Evolutionary conservation across 2,113 vertebrate species (phyloP), one percentile per base, ranked within the genome.

Genomic region (Columba livia): DNA sequence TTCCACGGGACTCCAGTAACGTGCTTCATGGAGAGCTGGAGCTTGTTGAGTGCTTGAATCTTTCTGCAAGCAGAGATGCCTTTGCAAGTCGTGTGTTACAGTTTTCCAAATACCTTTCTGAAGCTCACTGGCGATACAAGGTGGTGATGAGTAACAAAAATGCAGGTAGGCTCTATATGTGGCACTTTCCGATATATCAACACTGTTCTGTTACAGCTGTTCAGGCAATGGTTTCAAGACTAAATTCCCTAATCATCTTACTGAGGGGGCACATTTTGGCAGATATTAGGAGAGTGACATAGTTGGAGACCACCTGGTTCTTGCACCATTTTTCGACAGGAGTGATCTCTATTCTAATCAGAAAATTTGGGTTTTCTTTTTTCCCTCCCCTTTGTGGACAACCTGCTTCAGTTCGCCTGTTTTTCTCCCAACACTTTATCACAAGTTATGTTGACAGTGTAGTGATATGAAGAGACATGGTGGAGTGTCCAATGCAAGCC

Each of bases 121-220:
- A 99, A 97, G 99, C 99, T 86, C 99, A 99, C 65, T 99, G 99
- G 99, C 98, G 99, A 89, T 98, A 98, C 85, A 99, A 99, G 93
- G 98, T 99, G 95, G 98, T 99, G 88, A 98, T 97, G 91, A 99
- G 98, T 94, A 99, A 99, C 95, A 98, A 98, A 88, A 96, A 74
- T 89, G 83, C 92, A 97, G 98, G 99, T 99, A 93, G 98, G 98
- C 56, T 72, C 84, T 83, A 38, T 74, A 12, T 88, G 47, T 60
- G 57, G 29, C 34, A 7, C 32, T 88, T 87, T 15, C 48, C 83
- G 6, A 28, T 65, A 0, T 1, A 31, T 57, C 4, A 7, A 2
- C 8, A 1, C 29, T 71, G 29, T 57, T 83, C n/a, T 72, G 20
- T 57, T 81, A 53, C 50, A 77, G 21, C 32, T 44, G 5, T 73